These are phyloP conservation scores for Danionella dracula DNA, from an alignment of 2,797 vertebrate species.

Conservation along the genomic window DNA sequence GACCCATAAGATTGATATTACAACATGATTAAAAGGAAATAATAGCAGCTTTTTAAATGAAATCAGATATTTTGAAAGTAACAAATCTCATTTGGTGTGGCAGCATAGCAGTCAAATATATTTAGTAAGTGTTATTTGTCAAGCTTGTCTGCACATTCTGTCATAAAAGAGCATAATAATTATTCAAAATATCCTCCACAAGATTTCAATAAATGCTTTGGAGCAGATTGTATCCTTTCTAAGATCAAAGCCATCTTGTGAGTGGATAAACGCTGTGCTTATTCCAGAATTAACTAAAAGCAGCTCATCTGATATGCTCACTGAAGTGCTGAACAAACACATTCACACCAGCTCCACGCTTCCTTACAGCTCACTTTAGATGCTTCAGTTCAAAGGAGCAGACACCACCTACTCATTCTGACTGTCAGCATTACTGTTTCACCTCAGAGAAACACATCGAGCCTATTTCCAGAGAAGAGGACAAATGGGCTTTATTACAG, in stretches of 20 bases:
- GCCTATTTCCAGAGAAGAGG: not conserved
- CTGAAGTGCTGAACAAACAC: conserved; percentile 3
- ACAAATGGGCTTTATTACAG: not conserved
- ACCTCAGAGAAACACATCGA: not conserved
- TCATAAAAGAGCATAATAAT: not conserved
- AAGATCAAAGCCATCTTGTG: not conserved
- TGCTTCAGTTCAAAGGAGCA: not conserved
- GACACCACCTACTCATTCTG: not conserved
- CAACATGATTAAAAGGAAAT: too few relatives aligned
- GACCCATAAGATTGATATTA: too few relatives aligned
- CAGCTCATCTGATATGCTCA: not conserved
- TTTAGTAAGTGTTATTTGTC: too few relatives aligned
- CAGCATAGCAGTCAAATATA: too few relatives aligned
- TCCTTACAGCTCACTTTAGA: not conserved
- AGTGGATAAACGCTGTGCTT: not conserved
- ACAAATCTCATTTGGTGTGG: too few relatives aligned
- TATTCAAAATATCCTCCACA: not conserved
- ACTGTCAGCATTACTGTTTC: conserved; percentile 2
- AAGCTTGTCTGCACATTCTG: too few relatives aligned
- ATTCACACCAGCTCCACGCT: not conserved
- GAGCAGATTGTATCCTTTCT: too few relatives aligned
- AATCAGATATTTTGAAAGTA: too few relatives aligned
- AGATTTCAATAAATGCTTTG: not conserved
- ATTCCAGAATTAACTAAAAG: not conserved
- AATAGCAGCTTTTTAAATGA: too few relatives aligned